Evolutionary conservation across 1,140 invertebrate genomes (phyloP).

Genomic region (Asobara japonica): DNA sequence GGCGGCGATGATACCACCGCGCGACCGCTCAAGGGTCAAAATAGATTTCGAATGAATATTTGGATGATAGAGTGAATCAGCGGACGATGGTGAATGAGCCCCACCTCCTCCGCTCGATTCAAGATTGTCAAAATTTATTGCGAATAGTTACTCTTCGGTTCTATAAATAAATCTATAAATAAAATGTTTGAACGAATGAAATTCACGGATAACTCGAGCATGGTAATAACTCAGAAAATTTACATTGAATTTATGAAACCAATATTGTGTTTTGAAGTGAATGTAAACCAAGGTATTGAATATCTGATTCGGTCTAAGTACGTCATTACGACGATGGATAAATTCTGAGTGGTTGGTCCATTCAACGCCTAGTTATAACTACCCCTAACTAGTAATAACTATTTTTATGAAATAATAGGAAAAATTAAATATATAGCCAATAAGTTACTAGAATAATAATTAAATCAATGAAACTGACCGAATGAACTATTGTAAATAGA

Average conservation of each 20-base stretch:
- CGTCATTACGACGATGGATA: neutral
- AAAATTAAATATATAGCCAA: neutral
- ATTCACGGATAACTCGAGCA: neutral
- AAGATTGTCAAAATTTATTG: conserved; percentile 4
- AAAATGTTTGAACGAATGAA: too few relatives aligned
- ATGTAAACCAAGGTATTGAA: neutral
- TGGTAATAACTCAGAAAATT: neutral
- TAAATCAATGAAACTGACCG: neutral
- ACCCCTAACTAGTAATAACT: neutral
- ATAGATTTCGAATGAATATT: neutral
- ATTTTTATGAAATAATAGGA: neutral
- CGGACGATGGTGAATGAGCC: conserved; percentile 28
- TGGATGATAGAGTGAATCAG: conserved; percentile 12
- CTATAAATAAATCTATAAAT: neutral
- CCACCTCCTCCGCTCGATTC: conserved; percentile 23
- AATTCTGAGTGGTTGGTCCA: too few relatives aligned
- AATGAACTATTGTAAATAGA: neutral
- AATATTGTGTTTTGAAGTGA: neutral
- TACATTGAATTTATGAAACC: neutral
- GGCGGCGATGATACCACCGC: too few relatives aligned
- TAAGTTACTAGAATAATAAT: neutral
- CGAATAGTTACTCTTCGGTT: neutral
- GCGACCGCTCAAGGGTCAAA: too few relatives aligned
- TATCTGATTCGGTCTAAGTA: neutral
- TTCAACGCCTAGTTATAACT: too few relatives aligned